A percentile compares a stretch with the other conserved stretches of the same genome.
These are phyloP conservation scores for Eulemur coronatus DNA, from an alignment of 2,797 vertebrate species.

Conservation along the genomic window DNA sequence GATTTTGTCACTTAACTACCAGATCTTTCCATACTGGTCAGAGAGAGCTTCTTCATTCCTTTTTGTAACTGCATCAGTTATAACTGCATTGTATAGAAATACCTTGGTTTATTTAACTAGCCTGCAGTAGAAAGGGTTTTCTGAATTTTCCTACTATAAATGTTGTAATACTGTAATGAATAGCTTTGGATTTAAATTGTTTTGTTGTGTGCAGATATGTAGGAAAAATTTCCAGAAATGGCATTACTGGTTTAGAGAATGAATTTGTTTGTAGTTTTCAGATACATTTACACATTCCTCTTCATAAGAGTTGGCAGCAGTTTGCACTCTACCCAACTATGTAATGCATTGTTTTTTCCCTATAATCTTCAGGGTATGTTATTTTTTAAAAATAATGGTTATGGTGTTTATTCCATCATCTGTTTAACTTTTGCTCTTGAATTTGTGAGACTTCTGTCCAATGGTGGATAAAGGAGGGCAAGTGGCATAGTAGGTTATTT, in stretches of 20 bases:
- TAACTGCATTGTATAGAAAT: not conserved
- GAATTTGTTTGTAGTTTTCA: not conserved
- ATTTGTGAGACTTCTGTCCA: not conserved
- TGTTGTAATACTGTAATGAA: not conserved
- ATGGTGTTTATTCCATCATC: not conserved
- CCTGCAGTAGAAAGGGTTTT: not conserved
- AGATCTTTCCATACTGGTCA: not conserved
- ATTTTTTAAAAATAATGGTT: not conserved
- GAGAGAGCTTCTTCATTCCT: not conserved
- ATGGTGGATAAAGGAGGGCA: not conserved
- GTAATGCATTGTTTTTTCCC: not conserved
- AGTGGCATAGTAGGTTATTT: not conserved
- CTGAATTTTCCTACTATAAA: conserved; percentile 1
- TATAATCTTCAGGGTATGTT: not conserved
- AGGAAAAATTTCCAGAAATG: not conserved
- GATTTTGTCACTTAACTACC: not conserved
- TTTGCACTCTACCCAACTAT: not conserved
- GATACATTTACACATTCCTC: not conserved
- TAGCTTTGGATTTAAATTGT: not conserved
- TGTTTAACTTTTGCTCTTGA: not conserved
- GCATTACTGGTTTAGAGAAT: not conserved
- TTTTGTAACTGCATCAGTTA: not conserved
- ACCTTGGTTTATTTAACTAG: not conserved
- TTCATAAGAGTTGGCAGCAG: not conserved
- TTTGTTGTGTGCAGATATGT: not conserved